Percentiles rank a stretch among this genome's conserved stretches.
Conservation (phyloP, 2,797 vertebrate genomes). For the Emydoidea blandingii region DNA sequence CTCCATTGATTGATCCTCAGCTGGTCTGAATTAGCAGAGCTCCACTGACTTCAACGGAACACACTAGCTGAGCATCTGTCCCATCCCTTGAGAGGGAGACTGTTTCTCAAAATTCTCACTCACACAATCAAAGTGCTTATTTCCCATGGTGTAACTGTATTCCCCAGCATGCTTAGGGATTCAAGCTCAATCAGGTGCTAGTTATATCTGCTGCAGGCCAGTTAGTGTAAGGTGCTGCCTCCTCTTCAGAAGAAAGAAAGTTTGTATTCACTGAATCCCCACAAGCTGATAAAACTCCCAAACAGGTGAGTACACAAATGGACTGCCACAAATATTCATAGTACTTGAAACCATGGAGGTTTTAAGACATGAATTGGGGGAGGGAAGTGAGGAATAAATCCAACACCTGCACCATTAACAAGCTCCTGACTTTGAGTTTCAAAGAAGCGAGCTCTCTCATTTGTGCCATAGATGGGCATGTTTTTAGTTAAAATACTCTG, state of each 20-base stretch:
- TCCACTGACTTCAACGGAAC: background rate
- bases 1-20: background rate
- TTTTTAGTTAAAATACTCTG: background rate
- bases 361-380: background rate
- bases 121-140: background rate
- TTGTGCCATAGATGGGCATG: background rate
- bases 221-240: accelerated
- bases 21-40: background rate
- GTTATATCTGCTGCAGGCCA: background rate
- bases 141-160: accelerated
- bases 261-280: background rate
- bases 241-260: background rate
- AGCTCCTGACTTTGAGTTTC: background rate
- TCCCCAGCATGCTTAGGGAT: background rate
- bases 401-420: background rate
- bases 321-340: background rate
- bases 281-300: background rate
- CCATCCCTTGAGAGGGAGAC: background rate
- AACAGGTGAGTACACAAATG: accelerated
- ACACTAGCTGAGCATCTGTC: background rate
- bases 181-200: background rate
- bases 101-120: background rate
- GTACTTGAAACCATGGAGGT: background rate
- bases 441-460: background rate
- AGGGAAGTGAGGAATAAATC: background rate